phyloP scores from a whole-genome alignment of 2,113 vertebrate genomes.

The Solea senegalensis region DNA sequence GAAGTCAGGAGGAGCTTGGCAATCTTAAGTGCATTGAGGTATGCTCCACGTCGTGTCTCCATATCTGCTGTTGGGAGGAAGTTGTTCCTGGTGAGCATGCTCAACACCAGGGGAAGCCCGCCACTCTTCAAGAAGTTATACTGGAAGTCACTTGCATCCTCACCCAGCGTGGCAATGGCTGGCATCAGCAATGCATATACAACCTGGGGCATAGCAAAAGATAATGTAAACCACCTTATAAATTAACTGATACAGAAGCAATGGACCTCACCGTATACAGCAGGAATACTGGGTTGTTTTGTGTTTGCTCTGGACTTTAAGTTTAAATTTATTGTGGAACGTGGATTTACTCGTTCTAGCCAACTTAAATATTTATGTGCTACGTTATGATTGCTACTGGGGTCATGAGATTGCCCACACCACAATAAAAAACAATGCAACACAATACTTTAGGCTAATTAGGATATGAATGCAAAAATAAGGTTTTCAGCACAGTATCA shows the following conservation, averaged over 20 bases:
- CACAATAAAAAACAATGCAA: neutral
- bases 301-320: neutral
- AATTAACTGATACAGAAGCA: neutral
- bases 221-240: neutral
- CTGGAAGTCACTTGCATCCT: conserved; percentile 98
- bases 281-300: too few species aligned
- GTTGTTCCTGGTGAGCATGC: conserved; percentile 99
- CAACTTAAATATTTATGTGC: too few species aligned
- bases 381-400: neutral
- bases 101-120: conserved; percentile 94
- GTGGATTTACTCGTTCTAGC: too few species aligned
- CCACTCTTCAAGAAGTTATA: conserved; percentile 98
- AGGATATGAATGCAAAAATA: neutral
- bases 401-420: neutral
- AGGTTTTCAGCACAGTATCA: neutral
- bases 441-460: neutral
- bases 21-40: conserved; percentile 98
- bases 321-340: neutral
- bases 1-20: conserved; percentile 96
- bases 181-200: conserved; percentile 99
- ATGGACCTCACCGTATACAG: neutral
- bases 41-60: conserved; percentile 97
- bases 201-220: conserved; percentile 81
- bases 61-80: conserved; percentile 98
- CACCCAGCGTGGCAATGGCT: conserved; percentile 94